Base-by-base conservation (phyloP, 2,113 vertebrate species). In the Tyto alba region DNA sequence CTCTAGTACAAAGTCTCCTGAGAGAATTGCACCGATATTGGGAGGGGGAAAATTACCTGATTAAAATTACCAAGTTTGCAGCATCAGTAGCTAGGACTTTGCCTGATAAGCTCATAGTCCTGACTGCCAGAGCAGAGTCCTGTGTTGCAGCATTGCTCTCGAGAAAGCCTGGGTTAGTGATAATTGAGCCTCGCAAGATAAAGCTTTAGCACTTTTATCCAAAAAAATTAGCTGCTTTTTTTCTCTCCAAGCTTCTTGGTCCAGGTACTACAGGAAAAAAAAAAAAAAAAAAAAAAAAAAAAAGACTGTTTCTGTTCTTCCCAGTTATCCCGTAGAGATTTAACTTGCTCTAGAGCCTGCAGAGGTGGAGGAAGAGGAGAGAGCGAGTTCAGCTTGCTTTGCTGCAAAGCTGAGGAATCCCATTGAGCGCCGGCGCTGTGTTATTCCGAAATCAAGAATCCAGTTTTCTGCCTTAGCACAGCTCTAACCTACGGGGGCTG, bases 181-280 rank as follows among this genome's bases (percentile, higher is more conserved):
- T 11, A 77, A 48, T 1, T 32, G 20, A 88, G 34, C 34, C 34
- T 52, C 60, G 26, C 10, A 29, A 74, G 45, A 53, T 40, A 72
- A 73, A 79, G 66, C 15, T 57, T 91, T 17, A 25, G 5, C 13
- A 38, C 18, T 72, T 81, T 69, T 25, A 56, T 30, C 20, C 3
- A 36, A 52, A 45, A 56, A 68, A 81, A 21, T 7, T 1, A 40
- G 8, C 20, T 50, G 16, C 3, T 30, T 68, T 74, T 41, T 47
- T 67, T 74, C 71, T 57, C 27, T 72, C 86, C 68, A 40, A 48
- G 23, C 23, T 45, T 77, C 67, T 87, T 53, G 12, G 32, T 85
- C 53, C 0, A 0, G 9, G 30, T 13, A 3, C 60, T 43, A 8
- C 36, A 14, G 10, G n/a, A 40, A 71, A 57, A n/a, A n/a, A n/a